Evolutionary conservation across 2,797 vertebrate genomes (phyloP), one percentile per base, ranked within the genome.

Genomic region (Sylvilagus floridanus): DNA sequence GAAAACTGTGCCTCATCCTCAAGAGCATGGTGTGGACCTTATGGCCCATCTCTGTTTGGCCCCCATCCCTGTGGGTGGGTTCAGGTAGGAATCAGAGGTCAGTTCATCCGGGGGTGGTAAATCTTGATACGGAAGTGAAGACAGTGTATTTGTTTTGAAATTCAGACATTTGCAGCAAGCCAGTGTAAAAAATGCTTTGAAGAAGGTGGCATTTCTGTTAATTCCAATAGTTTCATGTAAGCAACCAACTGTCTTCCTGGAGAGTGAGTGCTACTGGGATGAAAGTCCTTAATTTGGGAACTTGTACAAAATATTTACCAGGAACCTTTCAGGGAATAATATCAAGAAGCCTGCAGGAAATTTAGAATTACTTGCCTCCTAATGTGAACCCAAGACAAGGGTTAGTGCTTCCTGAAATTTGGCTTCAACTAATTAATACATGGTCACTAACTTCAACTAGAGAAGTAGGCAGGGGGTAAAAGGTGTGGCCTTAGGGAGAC

Each of bases 401-500:
- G 85, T 85, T 73, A 83, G 92, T 88, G 72, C 89, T 95, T 96
- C 93, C 95, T 95, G 97, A 96, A 94, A 94, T 86, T 37, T 14
- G 22, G 21, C 89, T 88, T 97, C 92, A 68, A 84, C 75, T 96
- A 95, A 97, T 95, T 96, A 97, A 97, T 94, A 87, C 28, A 84
- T 21, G 94, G 94, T 78, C 65, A 65, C 94, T 95, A 95, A 88
- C 94, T 97, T 88, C 93, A 97, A 87, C 84, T 88, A 97, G 73
- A 65, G 96, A 92, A 92, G 93, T 22, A 28, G 57, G 91, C 94
- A 96, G 82, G 75, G n/a, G 28, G 1, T 93, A 63, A 94, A 95
- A 93, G 93, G 91, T 97, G 77, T 78, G 0, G 2, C 96, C 97
- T 96, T 79, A 75, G 96, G 97, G 97, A 97, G 77, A 95, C 93